Evolutionary conservation across 2,888 invertebrate genomes (phyloP).

Genomic region (Thalpophila matura): DNA sequence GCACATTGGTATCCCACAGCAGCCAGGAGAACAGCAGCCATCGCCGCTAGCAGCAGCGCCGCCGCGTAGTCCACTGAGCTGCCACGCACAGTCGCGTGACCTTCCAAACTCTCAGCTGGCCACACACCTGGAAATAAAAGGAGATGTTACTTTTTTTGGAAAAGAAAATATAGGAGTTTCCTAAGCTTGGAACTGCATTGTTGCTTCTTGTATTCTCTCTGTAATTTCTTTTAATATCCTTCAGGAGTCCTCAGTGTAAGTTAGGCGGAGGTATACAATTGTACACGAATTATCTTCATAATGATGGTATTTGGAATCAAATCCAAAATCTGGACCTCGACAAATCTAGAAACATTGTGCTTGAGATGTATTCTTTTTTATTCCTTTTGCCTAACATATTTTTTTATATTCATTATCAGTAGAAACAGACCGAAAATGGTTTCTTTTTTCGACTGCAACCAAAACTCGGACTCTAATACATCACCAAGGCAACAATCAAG

Average conservation of each 20-base stretch:
- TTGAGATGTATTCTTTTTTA: no score
- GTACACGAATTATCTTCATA: neutral
- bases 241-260: neutral
- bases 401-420: neutral
- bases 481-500: neutral
- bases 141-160: neutral
- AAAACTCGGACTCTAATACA: no score
- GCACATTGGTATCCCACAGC: constrained; percentile 94
- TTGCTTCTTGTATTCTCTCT: no score
- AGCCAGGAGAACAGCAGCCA: constrained; percentile 93
- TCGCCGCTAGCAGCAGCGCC: constrained; percentile 90
- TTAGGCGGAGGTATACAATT: neutral
- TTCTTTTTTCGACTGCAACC: no score
- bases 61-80: constrained; percentile 91
- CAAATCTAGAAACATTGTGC: no score
- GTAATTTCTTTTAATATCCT: no score
- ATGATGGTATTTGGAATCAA: no score
- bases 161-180: neutral
- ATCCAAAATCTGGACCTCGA: no score
- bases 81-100: constrained; percentile 79
- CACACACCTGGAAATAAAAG: constrained; percentile 75
- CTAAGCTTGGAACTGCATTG: no score
- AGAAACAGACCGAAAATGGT: no score
- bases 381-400: no score
- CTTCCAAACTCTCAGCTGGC: constrained; percentile 83